A percentile compares a stretch with the other conserved stretches of the same genome.
These are phyloP conservation scores for Ceratotherium simum DNA, from an alignment of 2,113 vertebrate species.

Conservation along the genomic window DNA sequence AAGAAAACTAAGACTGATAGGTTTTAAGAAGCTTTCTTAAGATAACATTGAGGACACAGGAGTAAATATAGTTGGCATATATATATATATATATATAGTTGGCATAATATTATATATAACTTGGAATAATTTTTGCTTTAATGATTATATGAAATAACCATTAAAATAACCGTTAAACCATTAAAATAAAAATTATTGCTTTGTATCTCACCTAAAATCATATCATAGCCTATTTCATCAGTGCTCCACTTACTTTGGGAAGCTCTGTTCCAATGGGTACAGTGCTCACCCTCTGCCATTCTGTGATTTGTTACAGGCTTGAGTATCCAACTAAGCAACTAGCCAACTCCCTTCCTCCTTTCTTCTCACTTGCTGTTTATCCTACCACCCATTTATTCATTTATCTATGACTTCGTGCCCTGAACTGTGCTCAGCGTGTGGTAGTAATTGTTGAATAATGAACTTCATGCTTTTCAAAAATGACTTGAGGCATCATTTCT, in stretches of 20 bases:
- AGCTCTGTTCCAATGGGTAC: neutral
- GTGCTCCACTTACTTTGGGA: neutral
- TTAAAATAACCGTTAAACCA: neutral
- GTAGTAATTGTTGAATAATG: neutral
- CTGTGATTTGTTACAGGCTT: neutral
- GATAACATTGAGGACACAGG: neutral
- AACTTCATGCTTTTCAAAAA: neutral
- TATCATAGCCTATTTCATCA: neutral
- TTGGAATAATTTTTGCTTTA: slow-evolving; percentile 6
- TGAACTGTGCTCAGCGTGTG: neutral
- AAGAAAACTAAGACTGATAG: neutral
- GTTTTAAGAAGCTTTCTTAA: neutral
- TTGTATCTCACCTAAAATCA: neutral
- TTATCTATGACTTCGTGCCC: neutral
- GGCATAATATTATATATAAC: neutral
- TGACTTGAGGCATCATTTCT: neutral
- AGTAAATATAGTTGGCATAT: no score
- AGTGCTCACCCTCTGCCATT: neutral
- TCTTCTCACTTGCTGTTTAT: neutral
- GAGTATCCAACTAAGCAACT: neutral
- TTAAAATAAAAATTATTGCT: neutral
- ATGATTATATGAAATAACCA: neutral
- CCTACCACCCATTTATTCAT: neutral
- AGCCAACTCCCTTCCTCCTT: neutral
- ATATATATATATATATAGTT: neutral